Base-by-base conservation (phyloP, 2,888 invertebrate species). In the Pollenia griseotomentosa region DNA sequence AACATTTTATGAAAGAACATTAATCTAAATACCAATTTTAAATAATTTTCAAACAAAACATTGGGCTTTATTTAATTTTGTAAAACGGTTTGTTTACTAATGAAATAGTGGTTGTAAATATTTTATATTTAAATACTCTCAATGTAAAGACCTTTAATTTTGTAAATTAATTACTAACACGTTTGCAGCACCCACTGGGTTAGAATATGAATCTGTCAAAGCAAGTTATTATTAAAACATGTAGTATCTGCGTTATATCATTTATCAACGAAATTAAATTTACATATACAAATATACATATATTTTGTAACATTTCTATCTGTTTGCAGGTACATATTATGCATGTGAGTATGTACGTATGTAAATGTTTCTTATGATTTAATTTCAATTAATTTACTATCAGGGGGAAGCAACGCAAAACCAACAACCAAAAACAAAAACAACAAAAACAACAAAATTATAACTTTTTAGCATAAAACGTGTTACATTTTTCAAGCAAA, bases 401-500 rank as follows among this genome's bases (percentile, higher is more conserved):
- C 33, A 48, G 61, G 51, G 51, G 40, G 12, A 61, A 61, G 61
- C 40, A 61, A 61, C 12, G 9, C 40, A 9, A 63, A 40, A 53
- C 11, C n/a, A 10, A n/a, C 16, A 51, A 14, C 16, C 23, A 51
- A 14, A 2, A 46, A 7, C 53, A 42, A 78, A 7, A 42, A n/a
- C 9, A 33, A 61, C 6, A 33, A 48, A 48, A 44, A 44, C n/a
- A 11, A 11, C 0, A 7, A 74, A 48, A 61, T 33, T 12, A 19
- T 40, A 59, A 73, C 48, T 78, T 80, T 80, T 85, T 33, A 70
- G 61, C 74, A 74, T 68, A 71, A 85, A 85, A 80, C 75, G 33
- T 80, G 68, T 85, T 85, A 68, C 44, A 57, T 55, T 65, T 74
- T 75, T 85, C 84, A 85, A 63, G 80, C 74, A 82, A 81, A 82